Base-by-base conservation (phyloP, 2,888 invertebrate species). In the Lumbricus terrestris region DNA sequence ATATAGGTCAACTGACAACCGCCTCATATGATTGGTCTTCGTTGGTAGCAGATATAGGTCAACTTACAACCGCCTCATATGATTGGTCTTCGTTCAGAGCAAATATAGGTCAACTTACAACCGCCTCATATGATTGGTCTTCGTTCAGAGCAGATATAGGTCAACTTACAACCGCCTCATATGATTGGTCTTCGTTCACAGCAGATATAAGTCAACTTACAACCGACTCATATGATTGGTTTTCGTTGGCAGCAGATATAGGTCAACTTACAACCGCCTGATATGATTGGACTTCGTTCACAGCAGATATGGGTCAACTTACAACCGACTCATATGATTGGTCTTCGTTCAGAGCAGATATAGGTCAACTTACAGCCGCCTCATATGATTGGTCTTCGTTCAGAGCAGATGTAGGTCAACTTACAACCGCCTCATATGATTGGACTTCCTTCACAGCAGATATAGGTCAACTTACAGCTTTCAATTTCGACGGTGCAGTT, bases 401-500 rank as follows among this genome's bases (percentile, higher is more conserved):
- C 20, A 23, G 6, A 69, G n/a, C n/a, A 69, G 13, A 69, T n/a
- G n/a, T 29, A 69, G 29, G 69, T 69, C n/a, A 69, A n/a, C 98
- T 96, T 96, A 99, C n/a, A n/a, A n/a, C n/a, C n/a, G n/a, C n/a
- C n/a, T n/a, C n/a, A n/a, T n/a, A 47, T 23, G 47, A 47, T 23
- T 47, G 23, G 23, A 8, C 40, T 40, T 40, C 23, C 23, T 47
- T 23, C 20, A 23, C 23, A 69, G n/a, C n/a, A 69, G 13, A 69
- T n/a, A 69, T 29, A 69, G 29, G 69, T 69, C n/a, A 69, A n/a
- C 98, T 96, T 96, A 99, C 99, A 99, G 96, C 98, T 99, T 96
- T 99, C 99, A 95, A 99, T 99, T 96, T 99, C 99, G 93, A 99
- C 98, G 92, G 99, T 99, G 96, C 99, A 99, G 95, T 99, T 99